Evolutionary conservation across 2,888 invertebrate species (phyloP).

Genomic region (Liopterus haemorrhoidalis): DNA sequence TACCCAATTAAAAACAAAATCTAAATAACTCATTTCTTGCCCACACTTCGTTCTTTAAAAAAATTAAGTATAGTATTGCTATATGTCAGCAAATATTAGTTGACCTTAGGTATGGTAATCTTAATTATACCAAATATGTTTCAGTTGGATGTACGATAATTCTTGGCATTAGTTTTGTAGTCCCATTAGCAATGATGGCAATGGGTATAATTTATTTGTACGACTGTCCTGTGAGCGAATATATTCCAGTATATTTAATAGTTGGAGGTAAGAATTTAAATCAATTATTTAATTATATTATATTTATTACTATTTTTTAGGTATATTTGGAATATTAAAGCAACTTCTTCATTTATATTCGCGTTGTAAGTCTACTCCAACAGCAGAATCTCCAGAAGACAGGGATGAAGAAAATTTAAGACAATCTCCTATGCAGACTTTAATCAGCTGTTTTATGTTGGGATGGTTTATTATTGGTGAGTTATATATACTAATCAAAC

Average conservation of each 20-base stretch:
- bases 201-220: slow-evolving; percentile 59
- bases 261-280: slow-evolving; percentile 50
- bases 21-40: no score
- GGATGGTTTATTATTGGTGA: slow-evolving; percentile 66
- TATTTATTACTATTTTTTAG: slow-evolving; percentile 36
- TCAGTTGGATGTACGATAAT: slow-evolving; percentile 62
- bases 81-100: no score
- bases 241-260: slow-evolving; percentile 63
- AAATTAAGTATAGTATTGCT: no score
- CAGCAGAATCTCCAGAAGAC: slow-evolving; percentile 51
- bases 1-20: no score
- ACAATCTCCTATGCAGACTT: slow-evolving; percentile 51
- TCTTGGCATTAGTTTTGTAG: slow-evolving; percentile 55
- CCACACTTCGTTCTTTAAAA: no score
- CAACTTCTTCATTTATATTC: slow-evolving; percentile 55
- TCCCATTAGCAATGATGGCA: slow-evolving; percentile 63
- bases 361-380: slow-evolving; percentile 49
- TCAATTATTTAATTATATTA: background rate
- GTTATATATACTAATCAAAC: slow-evolving; percentile 28
- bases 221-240: slow-evolving; percentile 60
- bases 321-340: slow-evolving; percentile 59
- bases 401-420: slow-evolving; percentile 50
- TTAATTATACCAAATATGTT: slow-evolving; percentile 37
- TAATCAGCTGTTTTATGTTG: slow-evolving; percentile 59
- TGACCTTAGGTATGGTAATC: background rate